These are phyloP conservation scores for Synergus japonicus DNA, from an alignment of 2,888 invertebrate species.

Conservation along the genomic window DNA sequence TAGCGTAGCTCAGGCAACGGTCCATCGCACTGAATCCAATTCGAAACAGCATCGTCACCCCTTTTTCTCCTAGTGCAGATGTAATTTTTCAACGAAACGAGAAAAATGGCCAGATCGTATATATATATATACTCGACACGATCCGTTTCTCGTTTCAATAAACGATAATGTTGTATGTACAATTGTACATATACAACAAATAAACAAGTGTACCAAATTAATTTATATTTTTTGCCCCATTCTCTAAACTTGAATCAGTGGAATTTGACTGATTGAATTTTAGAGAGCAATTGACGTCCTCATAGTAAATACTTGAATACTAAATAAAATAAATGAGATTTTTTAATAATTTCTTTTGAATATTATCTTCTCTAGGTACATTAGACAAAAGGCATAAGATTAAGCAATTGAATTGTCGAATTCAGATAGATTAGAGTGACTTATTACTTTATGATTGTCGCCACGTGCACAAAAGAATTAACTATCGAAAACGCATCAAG, in stretches of 20 bases:
- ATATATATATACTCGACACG: not conserved
- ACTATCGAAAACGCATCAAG: constrained; percentile 23
- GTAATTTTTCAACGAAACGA: not conserved
- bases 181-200: too few species aligned
- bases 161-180: not conserved
- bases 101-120: not conserved
- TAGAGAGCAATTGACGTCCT: too few species aligned
- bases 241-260: too few species aligned
- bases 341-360: too few species aligned
- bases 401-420: not conserved
- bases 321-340: too few species aligned
- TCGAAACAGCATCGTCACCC: not conserved
- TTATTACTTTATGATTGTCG: constrained; percentile 30
- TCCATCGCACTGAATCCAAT: constrained; percentile 3
- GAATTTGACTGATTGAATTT: too few species aligned
- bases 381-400: not conserved
- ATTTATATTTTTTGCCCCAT: too few species aligned
- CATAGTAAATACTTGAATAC: too few species aligned
- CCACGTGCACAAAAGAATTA: constrained; percentile 3
- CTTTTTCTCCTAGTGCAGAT: not conserved
- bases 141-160: not conserved
- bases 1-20: not conserved
- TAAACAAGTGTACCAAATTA: too few species aligned
- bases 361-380: too few species aligned
- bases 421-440: constrained; percentile 25